phyloP scores from a whole-genome alignment of 2,888 invertebrate species.

The Zele albiditarsus region DNA sequence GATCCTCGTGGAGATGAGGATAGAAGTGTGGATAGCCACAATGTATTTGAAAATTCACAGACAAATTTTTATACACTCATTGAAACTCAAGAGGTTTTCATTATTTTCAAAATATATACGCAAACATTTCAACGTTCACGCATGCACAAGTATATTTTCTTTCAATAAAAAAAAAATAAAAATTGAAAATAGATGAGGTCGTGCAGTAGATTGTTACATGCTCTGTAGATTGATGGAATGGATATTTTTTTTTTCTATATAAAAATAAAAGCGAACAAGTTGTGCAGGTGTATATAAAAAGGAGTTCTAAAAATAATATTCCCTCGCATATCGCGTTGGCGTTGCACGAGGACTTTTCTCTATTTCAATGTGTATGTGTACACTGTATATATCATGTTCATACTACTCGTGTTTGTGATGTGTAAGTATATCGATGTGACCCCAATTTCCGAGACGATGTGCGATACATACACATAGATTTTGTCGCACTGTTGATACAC shows the following conservation, averaged over 20 bases:
- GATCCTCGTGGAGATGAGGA: slow-evolving; percentile 1
- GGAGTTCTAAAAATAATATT: slow-evolving; percentile 59
- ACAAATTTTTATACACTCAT: not conserved
- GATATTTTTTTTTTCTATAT: not conserved
- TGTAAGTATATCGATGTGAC: slow-evolving; percentile 61
- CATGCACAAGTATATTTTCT: too few species aligned
- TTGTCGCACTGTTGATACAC: slow-evolving; percentile 1
- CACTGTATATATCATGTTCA: slow-evolving; percentile 17
- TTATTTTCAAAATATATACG: too few species aligned
- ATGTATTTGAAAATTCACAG: not conserved
- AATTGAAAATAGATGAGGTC: too few species aligned
- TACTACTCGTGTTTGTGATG: slow-evolving; percentile 51
- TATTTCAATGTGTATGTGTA: slow-evolving; percentile 3
- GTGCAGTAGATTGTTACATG: not conserved
- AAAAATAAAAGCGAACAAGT: slow-evolving; percentile 22
- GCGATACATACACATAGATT: slow-evolving; percentile 12
- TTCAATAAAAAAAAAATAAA: too few species aligned
- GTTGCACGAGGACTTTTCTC: slow-evolving; percentile 54
- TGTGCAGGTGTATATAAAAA: slow-evolving; percentile 32
- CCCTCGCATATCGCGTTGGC: slow-evolving; percentile 56
- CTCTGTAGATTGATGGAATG: not conserved
- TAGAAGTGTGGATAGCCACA: not conserved
- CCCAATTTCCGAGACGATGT: slow-evolving; percentile 55
- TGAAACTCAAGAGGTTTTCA: too few species aligned
- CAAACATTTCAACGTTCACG: too few species aligned